Conservation (phyloP, 2,888 invertebrate species). For the Galeruca laticollis region DNA sequence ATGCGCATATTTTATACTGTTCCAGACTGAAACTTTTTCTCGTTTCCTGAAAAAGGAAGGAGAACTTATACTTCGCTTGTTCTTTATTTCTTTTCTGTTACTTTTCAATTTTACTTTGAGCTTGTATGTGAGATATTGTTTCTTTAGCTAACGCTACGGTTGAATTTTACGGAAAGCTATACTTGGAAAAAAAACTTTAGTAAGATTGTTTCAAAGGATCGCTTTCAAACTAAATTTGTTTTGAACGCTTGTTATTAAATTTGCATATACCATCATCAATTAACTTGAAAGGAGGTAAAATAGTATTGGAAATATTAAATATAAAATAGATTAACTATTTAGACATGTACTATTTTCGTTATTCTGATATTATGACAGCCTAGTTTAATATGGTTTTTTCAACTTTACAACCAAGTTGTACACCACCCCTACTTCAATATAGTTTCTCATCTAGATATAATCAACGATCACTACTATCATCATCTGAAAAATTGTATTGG, state of each 20-base stretch:
- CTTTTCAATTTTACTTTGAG: slow-evolving; percentile 45
- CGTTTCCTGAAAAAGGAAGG: slow-evolving; percentile 43
- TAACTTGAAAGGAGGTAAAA: neutral
- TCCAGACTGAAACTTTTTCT: slow-evolving; percentile 47
- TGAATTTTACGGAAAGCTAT: slow-evolving; percentile 7
- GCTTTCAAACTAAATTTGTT: neutral
- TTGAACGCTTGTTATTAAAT: neutral
- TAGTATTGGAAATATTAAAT: neutral
- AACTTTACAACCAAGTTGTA: too few relatives aligned
- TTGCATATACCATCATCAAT: neutral
- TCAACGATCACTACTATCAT: too few relatives aligned
- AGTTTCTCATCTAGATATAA: too few relatives aligned
- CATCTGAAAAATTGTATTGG: too few relatives aligned
- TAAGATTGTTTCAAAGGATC: slow-evolving; percentile 17
- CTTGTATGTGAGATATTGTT: slow-evolving; percentile 38
- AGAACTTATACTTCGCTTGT: slow-evolving; percentile 45
- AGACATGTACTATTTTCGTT: too few relatives aligned
- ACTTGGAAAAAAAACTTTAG: neutral
- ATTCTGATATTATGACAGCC: too few relatives aligned
- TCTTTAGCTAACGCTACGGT: slow-evolving; percentile 20
- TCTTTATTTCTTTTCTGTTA: slow-evolving; percentile 43
- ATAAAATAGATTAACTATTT: neutral
- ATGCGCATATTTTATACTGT: slow-evolving; percentile 50
- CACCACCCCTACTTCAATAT: too few relatives aligned
- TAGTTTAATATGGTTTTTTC: too few relatives aligned